Evolutionary conservation across 2,888 invertebrate species (phyloP), one percentile per base, ranked within the genome.

Genomic region (Phaedon cochleariae): DNA sequence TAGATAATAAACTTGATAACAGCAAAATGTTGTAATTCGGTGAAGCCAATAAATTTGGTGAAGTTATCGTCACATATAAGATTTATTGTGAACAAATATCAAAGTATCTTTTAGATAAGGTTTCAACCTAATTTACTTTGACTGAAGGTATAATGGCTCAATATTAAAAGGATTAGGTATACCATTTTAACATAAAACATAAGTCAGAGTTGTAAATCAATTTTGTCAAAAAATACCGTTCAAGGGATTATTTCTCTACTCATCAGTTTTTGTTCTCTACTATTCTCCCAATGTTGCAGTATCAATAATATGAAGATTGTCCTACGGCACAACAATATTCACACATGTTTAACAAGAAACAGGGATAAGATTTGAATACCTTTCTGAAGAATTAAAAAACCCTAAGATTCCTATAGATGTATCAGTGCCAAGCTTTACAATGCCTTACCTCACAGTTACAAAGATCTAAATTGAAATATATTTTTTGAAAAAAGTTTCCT

Each of bases 181-280:
- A 41, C 41, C n/a, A 10, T 41, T 41, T n/a, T 15, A 15, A 41
- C 15, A 41, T 41, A n/a, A 41, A 15, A 41, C 15, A 41, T 15
- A 15, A 41, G 41, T 41, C 46, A 58, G 52, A 58, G 62, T 62
- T 61, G 67, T 70, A 70, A 70, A 70, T 70, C 70, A 70, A 68
- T 70, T 68, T 67, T 66, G 67, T 70, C 65, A 64, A 70, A 68
- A 65, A 61, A 64, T 61, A 59, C 66, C 65, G 68, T 70, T 68
- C 3, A 26, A 26, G 54, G 55, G 63, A 58, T 70, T 65, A n/a
- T n/a, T n/a, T 18, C 7, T 9, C 3, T 37, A 51, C 45, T 57
- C 45, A 57, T 37, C 18, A 41, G 48, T 17, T 34, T 15, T 45
- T 57, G n/a, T 45, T 9, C 29, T 26, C 26, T 5, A 34, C 18